phyloP scores from a whole-genome alignment of 2,888 invertebrate genomes.

The Synergus laeviventris region DNA sequence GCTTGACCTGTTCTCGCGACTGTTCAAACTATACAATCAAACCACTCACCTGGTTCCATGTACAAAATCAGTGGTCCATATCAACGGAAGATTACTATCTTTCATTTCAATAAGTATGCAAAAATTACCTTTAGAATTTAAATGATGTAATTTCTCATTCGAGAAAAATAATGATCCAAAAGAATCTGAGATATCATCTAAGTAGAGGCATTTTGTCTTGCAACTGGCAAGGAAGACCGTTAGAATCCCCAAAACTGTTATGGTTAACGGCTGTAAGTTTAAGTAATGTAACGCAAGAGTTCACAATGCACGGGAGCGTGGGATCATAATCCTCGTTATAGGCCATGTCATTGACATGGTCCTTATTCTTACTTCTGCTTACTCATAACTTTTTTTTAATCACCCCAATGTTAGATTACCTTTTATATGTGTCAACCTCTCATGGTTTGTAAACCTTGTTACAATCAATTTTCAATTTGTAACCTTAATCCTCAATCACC shows the following conservation, averaged over 20 bases:
- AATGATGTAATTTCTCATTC: not conserved
- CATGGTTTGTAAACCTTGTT: not conserved
- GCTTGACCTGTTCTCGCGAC: too few species aligned
- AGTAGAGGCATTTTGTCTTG: constrained; percentile 9
- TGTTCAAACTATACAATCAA: too few species aligned
- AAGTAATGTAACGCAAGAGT: not conserved
- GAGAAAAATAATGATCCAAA: not conserved
- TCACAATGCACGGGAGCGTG: constrained; percentile 1
- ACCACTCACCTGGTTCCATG: too few species aligned
- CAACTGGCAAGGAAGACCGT: not conserved
- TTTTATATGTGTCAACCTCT: not conserved
- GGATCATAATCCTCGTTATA: constrained; percentile 14
- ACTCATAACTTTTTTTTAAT: not conserved
- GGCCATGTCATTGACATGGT: constrained; percentile 7
- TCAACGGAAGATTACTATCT: too few species aligned
- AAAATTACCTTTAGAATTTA: too few species aligned
- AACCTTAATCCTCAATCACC: constrained; percentile 11
- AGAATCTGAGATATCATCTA: constrained; percentile 3
- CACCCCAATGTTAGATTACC: not conserved
- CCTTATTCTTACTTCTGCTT: constrained; percentile 2
- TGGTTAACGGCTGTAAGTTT: constrained; percentile 24
- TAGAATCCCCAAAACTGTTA: constrained; percentile 29
- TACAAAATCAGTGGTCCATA: too few species aligned
- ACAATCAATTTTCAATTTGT: constrained; percentile 6
- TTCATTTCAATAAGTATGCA: too few species aligned